phyloP scores from a whole-genome alignment of 92 coral and sea anemone species.

The Porites lobata region DNA sequence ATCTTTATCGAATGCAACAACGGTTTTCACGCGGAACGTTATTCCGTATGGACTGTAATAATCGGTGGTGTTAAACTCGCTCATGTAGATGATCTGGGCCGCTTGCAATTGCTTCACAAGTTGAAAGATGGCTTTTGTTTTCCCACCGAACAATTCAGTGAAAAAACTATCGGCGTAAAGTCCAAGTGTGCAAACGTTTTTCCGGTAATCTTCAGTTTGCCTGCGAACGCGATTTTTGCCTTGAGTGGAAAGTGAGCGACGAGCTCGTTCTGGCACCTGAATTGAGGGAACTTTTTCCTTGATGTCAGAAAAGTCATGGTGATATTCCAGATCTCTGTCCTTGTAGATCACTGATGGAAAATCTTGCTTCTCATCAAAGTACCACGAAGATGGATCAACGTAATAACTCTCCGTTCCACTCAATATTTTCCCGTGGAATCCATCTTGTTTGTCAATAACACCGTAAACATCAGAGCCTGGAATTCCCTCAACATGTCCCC shows the following conservation, averaged over 20 bases:
- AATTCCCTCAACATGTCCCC: conserved; percentile 87
- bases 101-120: conserved; percentile 89
- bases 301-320: conserved; percentile 69
- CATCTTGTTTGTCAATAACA: conserved; percentile 77
- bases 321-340: conserved; percentile 79
- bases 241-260: conserved; percentile 24
- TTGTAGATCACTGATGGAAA: conserved; percentile 97
- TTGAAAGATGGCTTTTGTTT: conserved; percentile 83
- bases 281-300: conserved; percentile 50
- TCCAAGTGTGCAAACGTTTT: conserved; percentile 82
- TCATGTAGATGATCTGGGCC: conserved; percentile 75
- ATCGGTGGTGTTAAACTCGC: conserved; percentile 74
- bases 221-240: conserved; percentile 54
- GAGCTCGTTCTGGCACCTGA: conserved; percentile 47
- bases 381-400: conserved; percentile 90
- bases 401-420: conserved; percentile 79
- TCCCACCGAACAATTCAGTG: conserved; percentile 77
- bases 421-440: conserved; percentile 93
- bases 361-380: conserved; percentile 71
- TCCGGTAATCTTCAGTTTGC: conserved; percentile 54
- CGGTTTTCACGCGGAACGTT: conserved; percentile 82
- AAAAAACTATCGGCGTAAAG: conserved; percentile 88
- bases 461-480: conserved; percentile 90
- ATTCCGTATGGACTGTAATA: conserved; percentile 78
- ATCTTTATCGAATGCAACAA: conserved; percentile 72